Evolutionary conservation across 1,140 invertebrate species (phyloP), one percentile per base, ranked within the genome.

Genomic region (Coenobita brevimanus): DNA sequence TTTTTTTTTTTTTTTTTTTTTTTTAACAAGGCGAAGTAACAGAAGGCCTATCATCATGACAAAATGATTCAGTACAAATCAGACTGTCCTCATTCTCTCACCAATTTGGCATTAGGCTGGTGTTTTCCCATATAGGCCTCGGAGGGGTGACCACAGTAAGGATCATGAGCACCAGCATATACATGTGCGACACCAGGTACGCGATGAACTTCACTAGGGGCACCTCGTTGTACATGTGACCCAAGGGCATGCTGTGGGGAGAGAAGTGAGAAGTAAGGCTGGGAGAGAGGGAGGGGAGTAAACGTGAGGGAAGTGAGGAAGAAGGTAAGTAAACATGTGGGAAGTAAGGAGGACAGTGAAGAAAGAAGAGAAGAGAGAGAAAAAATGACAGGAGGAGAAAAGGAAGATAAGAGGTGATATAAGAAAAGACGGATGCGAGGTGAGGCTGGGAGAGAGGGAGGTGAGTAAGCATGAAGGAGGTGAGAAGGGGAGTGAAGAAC

Each of bases 151-250:
- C 98, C 41, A 96, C 97, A n/a, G 97, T 97, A 81, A 99, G 94
- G 78, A 96, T 95, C 89, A 99, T 95, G 89, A 99, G 95, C 71
- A 98, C 93, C 95, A 99, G 99, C 79, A 99, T 95, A 93, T 99
- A 99, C 90, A 99, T 96, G 93, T 99, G 99, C 0, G 99, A 99
- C 0, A 98, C 99, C 76, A 99, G 94, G 93, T 99, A 99, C 17
- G 98, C 98, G 97, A 99, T 99, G 93, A 99, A 99, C 93, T 99
- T 99, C 91, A 99, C 99, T 90, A 99, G 99, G 27, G 99, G 99
- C 21, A 94, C 93, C 91, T 92, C 98, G 94, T 98, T 97, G 93
- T 98, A 99, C 92, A 97, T 97, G 93, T 98, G 97, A 30, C 97
- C 97, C 90, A 99, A 93, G 15, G 98, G 98, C 90, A 99, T 94